Conservation (phyloP, 2,797 vertebrate genomes). For the Leptodactylus fallax region DNA sequence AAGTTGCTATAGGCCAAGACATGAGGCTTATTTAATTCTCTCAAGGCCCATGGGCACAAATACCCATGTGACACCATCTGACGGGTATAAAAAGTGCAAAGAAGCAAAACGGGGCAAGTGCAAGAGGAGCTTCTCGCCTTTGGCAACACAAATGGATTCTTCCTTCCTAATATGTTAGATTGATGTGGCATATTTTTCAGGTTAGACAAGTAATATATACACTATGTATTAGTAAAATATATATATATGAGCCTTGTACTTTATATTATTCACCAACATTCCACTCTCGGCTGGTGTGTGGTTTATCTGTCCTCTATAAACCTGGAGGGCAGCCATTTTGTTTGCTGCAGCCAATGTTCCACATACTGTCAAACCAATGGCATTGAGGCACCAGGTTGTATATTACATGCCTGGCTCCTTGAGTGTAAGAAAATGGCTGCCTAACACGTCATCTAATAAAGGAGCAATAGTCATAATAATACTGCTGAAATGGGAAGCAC, state of each 20-base stretch:
- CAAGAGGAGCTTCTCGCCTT: neutral
- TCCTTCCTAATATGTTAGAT: neutral
- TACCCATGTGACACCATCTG: neutral
- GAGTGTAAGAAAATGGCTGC: no score
- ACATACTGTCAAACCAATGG: neutral
- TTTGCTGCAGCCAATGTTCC: no score
- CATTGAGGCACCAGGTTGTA: no score
- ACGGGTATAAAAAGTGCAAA: neutral
- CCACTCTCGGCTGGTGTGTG: neutral
- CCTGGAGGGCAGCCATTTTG: neutral
- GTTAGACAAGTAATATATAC: slow-evolving; percentile 16
- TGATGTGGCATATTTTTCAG: neutral
- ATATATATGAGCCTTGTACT: neutral
- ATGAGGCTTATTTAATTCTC: no score
- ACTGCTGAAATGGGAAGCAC: slow-evolving; percentile 32
- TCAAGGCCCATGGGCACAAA: neutral
- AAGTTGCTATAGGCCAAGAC: neutral
- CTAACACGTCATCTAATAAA: neutral
- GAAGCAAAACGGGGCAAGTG: neutral
- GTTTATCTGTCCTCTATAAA: neutral
- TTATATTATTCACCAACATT: neutral
- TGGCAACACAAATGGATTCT: neutral
- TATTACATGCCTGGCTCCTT: no score
- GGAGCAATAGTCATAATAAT: slow-evolving; percentile 5
- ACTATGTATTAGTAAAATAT: slow-evolving; percentile 8